A percentile compares a stretch with the other conserved stretches of the same genome.
Conservation (phyloP, 2,113 vertebrate species). For the Rhagologus leucostigma region DNA sequence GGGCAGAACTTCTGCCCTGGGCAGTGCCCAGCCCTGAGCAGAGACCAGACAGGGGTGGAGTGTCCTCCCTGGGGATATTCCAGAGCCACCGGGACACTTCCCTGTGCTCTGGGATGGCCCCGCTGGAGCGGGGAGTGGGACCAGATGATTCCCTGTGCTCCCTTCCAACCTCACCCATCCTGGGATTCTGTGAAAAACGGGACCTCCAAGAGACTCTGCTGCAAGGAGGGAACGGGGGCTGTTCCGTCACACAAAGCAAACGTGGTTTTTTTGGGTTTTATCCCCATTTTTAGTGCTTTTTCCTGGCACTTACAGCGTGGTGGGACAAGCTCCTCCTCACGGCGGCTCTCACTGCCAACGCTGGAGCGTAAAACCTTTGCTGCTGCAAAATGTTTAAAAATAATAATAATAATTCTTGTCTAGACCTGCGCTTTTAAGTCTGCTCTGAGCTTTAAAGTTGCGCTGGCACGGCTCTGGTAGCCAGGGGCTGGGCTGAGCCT, state of each 20-base stretch:
- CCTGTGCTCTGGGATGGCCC: neutral
- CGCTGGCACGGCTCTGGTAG: neutral
- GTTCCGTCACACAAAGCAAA: neutral
- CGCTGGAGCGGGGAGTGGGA: neutral
- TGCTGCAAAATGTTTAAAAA: neutral
- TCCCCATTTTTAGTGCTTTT: neutral
- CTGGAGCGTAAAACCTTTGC: neutral
- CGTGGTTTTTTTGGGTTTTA: neutral
- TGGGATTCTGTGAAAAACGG: neutral
- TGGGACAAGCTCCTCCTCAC: neutral
- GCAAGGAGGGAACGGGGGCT: neutral
- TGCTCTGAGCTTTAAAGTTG: neutral
- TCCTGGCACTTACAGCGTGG: rapidly evolving
- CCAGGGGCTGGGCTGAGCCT: constrained; percentile 20
- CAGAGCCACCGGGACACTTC: neutral
- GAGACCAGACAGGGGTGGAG: no score
- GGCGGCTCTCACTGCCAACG: rapidly evolving
- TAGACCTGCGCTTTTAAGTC: constrained; percentile 31
- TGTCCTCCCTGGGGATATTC: neutral
- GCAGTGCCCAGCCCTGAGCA: neutral
- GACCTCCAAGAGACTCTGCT: neutral
- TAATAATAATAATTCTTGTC: neutral
- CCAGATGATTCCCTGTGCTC: neutral
- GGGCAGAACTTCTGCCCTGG: neutral
- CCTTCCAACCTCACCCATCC: neutral